Conservation (phyloP, 2,888 invertebrate species). For the Volucella bombylans region DNA sequence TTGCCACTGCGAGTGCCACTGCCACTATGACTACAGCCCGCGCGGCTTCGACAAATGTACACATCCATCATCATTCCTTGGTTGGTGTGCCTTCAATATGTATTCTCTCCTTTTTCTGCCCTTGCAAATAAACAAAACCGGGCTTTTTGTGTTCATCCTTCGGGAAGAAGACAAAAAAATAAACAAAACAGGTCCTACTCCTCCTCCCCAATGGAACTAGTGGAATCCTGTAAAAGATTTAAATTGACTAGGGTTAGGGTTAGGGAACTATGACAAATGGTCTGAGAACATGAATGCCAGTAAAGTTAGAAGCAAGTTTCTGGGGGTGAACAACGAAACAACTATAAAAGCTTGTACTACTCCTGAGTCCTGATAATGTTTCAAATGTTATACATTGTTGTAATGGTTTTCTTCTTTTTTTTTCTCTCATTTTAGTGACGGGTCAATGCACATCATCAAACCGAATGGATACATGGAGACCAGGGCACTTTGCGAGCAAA, state of each 20-base stretch:
- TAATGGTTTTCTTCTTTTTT: slow-evolving; percentile 56
- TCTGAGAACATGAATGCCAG: slow-evolving; percentile 57
- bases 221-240: slow-evolving; percentile 41
- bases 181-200: background rate
- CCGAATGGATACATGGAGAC: slow-evolving; percentile 83
- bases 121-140: slow-evolving; percentile 36
- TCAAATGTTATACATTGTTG: slow-evolving; percentile 57
- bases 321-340: background rate
- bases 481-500: slow-evolving; percentile 82
- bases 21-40: no score
- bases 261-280: slow-evolving; percentile 60
- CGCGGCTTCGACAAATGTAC: slow-evolving; percentile 30
- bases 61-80: slow-evolving; percentile 45
- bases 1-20: no score
- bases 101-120: background rate
- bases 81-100: slow-evolving; percentile 22
- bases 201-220: background rate
- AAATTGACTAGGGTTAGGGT: slow-evolving; percentile 28
- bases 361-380: slow-evolving; percentile 48
- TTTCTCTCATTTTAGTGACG: slow-evolving; percentile 79
- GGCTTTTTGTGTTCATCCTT: slow-evolving; percentile 44
- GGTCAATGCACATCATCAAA: slow-evolving; percentile 83
- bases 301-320: background rate
- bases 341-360: slow-evolving; percentile 55
- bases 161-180: slow-evolving; percentile 10